Base-by-base conservation (phyloP, 2,113 vertebrate genomes). In the Perognathus longimembris region DNA sequence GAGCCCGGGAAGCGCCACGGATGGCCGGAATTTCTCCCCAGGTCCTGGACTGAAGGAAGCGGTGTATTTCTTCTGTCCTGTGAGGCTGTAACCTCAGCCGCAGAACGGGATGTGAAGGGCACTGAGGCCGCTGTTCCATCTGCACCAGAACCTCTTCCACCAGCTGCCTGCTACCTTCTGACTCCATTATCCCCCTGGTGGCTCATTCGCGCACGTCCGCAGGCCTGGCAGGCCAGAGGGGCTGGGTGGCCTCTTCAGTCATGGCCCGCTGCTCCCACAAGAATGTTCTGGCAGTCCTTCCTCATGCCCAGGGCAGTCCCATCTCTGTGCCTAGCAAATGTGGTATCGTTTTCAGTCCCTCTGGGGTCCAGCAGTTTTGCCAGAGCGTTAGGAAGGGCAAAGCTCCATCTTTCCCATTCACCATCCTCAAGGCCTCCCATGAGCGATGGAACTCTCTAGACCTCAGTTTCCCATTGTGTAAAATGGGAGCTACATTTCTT, bases 131-230 rank as follows among this genome's bases (percentile, higher is more conserved):
- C 93, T 85, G 85, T 82, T 95, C 94, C 96, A 94, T 97, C 95
- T 96, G 93, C 97, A 94, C 88, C 50, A 63, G 94, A 91, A 94
- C 95, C 94, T 97, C 97, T 97, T 95, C 96, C 94, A 95, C 95
- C 95, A 97, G 96, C 97, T 97, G 96, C 96, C 96, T 97, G 96
- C 95, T 94, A 95, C 96, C 96, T 97, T 96, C 91, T n/a, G n/a
- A n/a, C 92, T 96, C 97, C 96, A 96, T 97, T 97, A 96, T 74
- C 95, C 91, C 95, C 70, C 66, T 92, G 96, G 96, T 96, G 97
- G 91, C 93, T 74, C 76, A 18, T 96, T 96, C 95, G 94, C 95
- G 96, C 94, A 83, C 0, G 7, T 92, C 95, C 92, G 92, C 94
- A 84, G 93, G 54, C 79, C 93, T 87, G 61, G 96, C 89, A 88